phyloP scores from a whole-genome alignment of 2,888 invertebrate genomes.

The Saturnia pavonia region DNA sequence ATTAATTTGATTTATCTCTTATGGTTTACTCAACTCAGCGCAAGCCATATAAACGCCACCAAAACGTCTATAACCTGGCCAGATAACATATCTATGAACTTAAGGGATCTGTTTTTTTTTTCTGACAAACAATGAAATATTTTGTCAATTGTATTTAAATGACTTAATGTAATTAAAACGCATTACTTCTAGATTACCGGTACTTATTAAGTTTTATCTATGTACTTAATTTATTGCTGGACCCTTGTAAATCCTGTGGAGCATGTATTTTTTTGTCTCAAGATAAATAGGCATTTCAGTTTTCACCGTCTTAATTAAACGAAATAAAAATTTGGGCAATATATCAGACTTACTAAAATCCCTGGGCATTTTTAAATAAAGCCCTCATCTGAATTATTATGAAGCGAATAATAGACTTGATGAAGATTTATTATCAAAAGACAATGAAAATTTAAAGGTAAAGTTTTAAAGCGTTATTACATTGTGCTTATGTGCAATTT shows the following conservation, averaged over 20 bases:
- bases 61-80: no score
- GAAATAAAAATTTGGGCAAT: slow-evolving; percentile 9
- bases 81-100: no score
- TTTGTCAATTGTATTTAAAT: no score
- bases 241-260: background rate
- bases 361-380: background rate
- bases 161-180: background rate
- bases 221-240: background rate
- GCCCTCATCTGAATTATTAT: slow-evolving; percentile 3
- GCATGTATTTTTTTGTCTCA: background rate
- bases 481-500: background rate
- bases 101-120: no score
- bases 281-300: slow-evolving; percentile 9
- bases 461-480: background rate
- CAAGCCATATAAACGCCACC: no score
- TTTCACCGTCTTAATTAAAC: slow-evolving; percentile 5
- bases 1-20: no score
- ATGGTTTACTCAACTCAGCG: no score
- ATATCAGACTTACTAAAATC: slow-evolving; percentile 5
- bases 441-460: background rate
- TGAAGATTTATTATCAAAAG: background rate
- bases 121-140: no score
- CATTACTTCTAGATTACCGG: background rate
- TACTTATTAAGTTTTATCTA: background rate
- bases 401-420: slow-evolving; percentile 1